Evolutionary conservation across 2,888 invertebrate genomes (phyloP), one percentile per base, ranked within the genome.

Genomic region (Apoderus coryli): DNA sequence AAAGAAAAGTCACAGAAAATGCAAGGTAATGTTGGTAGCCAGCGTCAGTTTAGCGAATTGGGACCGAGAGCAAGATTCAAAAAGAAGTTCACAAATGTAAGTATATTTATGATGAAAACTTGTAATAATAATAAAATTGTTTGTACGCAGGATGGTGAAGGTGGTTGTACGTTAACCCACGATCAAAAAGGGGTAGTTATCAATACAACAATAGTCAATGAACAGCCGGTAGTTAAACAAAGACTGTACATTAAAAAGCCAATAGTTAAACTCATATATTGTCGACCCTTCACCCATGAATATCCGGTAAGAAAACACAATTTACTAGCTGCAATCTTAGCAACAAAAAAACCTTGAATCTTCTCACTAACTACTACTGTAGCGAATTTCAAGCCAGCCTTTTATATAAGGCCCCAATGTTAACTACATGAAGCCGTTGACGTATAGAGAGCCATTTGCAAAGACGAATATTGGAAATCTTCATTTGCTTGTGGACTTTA

Each of bases 131-230:
- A n/a, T n/a, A n/a, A n/a, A n/a, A n/a, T n/a, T 27, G 26, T 39
- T 37, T 15, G 33, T 34, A 25, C 49, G 16, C 39, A 70, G 67
- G 65, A 65, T 43, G 71, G 71, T 4, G 69, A 66, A 33, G 72
- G 73, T 3, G 74, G 73, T 2, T 69, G 63, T 46, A 74, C 74
- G 0, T 67, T 74, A 48, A 66, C 66, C 48, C 75, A 75, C 50
- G 68, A 68, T 22, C 69, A 60, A 39, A 56, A 64, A 1, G 74
- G 73, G 0, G 67, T 69, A 40, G 48, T 72, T 32, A 63, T 65
- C 25, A 55, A 58, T 34, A 57, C 58, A 3, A 57, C 52, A 3
- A 48, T 59, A n/a, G 48, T 57, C 6, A 57, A 53, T 29, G 52
- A 58, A 36, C 53, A 57, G 34, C 54, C 53, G 4, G 54, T 55